Evolutionary conservation across 2,113 vertebrate species (phyloP).

Genomic region (Rhinopomastus cyanomelas): DNA sequence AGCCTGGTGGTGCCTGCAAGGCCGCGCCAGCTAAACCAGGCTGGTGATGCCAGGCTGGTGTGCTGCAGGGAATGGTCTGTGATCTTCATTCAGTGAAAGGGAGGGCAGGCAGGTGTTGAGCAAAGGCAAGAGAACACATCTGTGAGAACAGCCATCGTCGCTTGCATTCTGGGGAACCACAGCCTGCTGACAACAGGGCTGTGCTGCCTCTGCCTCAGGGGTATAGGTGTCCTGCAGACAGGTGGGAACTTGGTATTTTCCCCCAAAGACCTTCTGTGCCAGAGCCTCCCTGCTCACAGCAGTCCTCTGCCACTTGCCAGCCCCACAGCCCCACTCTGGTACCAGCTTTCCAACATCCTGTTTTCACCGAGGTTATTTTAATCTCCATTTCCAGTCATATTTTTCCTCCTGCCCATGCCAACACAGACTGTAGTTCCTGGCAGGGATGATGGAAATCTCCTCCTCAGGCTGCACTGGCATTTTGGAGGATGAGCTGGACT

Average conservation of each 20-base stretch:
- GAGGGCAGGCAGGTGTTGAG: background rate
- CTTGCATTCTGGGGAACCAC: background rate
- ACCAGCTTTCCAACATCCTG: slow-evolving; percentile 5
- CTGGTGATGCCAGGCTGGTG: background rate
- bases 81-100: background rate
- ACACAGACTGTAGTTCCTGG: background rate
- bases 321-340: background rate
- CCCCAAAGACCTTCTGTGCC: background rate
- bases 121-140: background rate
- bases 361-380: background rate
- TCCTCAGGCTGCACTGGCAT: background rate
- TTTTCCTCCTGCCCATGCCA: slow-evolving; percentile 24
- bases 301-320: background rate
- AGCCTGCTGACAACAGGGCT: background rate
- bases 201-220: background rate
- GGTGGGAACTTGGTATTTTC: background rate
- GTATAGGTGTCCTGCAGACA: background rate
- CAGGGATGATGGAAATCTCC: background rate
- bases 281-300: background rate
- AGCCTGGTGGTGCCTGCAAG: background rate
- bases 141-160: background rate
- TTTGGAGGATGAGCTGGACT: background rate
- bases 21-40: background rate
- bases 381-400: slow-evolving; percentile 5
- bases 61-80: background rate